A percentile compares a stretch with the other conserved stretches of the same genome.
These are phyloP conservation scores for Myopa testacea DNA, from an alignment of 2,888 invertebrate genomes.

Conservation along the genomic window DNA sequence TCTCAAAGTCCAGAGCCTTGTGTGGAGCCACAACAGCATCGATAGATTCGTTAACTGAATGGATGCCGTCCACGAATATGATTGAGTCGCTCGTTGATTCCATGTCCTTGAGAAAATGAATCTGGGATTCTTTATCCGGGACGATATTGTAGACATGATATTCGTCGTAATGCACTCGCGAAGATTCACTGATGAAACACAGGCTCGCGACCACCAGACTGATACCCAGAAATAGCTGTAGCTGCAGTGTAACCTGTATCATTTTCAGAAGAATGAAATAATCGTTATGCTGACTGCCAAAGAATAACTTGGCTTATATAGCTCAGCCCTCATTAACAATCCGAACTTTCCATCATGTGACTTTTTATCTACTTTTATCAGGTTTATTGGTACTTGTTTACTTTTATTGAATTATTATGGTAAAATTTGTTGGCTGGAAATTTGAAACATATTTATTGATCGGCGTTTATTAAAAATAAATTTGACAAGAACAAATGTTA, in stretches of 20 bases:
- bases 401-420: too few relatives aligned
- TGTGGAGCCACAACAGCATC: slow-evolving; percentile 65
- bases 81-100: slow-evolving; percentile 60
- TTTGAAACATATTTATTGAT: too few relatives aligned
- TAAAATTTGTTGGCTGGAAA: too few relatives aligned
- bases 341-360: too few relatives aligned
- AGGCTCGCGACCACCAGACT: slow-evolving; percentile 33
- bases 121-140: slow-evolving; percentile 67
- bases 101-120: slow-evolving; percentile 68
- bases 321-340: not conserved
- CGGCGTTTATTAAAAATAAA: too few relatives aligned
- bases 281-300: not conserved
- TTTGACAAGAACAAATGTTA: too few relatives aligned
- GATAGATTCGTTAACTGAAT: slow-evolving; percentile 65
- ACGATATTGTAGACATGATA: slow-evolving; percentile 72
- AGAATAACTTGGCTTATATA: not conserved
- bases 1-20: slow-evolving; percentile 44
- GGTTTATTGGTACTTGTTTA: too few relatives aligned
- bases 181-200: slow-evolving; percentile 31
- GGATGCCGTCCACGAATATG: slow-evolving; percentile 68
- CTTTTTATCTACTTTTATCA: too few relatives aligned
- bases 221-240: not conserved
- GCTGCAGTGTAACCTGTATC: not conserved
- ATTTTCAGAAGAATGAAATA: not conserved
- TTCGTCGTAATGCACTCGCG: slow-evolving; percentile 68